Evolutionary conservation across 2,888 invertebrate species (phyloP), one percentile per base, ranked within the genome.

Genomic region (Ectemnius cavifrons): DNA sequence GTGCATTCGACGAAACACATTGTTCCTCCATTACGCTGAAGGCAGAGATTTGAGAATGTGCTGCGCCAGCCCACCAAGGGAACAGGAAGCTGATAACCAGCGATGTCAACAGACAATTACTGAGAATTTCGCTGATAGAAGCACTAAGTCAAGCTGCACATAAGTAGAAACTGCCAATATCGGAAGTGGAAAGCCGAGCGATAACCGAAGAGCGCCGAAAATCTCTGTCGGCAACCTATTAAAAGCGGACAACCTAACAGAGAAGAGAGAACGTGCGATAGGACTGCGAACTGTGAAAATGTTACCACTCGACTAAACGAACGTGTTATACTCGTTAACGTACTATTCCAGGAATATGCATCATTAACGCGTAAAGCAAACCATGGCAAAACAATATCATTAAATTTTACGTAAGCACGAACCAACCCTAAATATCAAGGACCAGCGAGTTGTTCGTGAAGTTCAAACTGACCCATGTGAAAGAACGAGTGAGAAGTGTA

Each of bases 101-200:
- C 23, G 16, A 46, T 46, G 61, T n/a, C 61, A 46, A 62, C 16
- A 62, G 61, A 62, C 61, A 62, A 62, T 46, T 62, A 62, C 45
- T 45, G 61, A 62, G 45, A n/a, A 52, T 37, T 6, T 37, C 27
- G 14, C 16, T 14, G 58, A 58, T 58, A 58, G 20, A 20, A 20
- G 11, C 23, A 23, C 58, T 20, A 58, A 27, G 20, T 27, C 20
- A 20, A 23, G 20, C 23, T 11, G 11, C 13, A 58, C 23, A 13
- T 14, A 28, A 59, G 28, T 18, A 28, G 28, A 14, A 27, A 28
- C 59, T 13, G 28, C 27, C 27, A 60, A 60, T 60, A 60, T 16
- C 28, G 59, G n/a, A 4, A 16, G 37, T 60, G 37, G 28, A 27
- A 27, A 28, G 59, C 14, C 2, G 4, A 16, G n/a, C 28, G 59